These are phyloP conservation scores for Eledone cirrhosa DNA, from an alignment of 2,888 invertebrate species.

Conservation along the genomic window DNA sequence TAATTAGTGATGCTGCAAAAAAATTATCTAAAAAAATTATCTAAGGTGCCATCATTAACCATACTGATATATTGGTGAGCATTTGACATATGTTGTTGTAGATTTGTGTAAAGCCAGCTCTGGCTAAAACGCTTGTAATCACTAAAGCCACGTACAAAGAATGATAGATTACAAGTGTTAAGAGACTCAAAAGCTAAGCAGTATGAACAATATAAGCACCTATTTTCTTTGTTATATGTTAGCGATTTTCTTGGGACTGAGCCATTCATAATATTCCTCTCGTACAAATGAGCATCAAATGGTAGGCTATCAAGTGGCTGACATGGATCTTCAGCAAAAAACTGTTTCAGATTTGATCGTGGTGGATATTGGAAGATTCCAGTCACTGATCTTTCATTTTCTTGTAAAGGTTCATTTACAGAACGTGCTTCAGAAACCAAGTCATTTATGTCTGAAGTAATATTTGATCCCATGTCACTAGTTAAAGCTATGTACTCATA, in stretches of 20 bases:
- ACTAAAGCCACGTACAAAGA: constrained; percentile 23
- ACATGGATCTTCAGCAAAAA: no score
- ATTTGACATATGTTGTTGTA: not conserved
- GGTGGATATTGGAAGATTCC: no score
- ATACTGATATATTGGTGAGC: constrained; percentile 4
- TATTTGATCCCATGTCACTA: no score
- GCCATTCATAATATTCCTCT: constrained; percentile 9
- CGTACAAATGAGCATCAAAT: constrained; percentile 15
- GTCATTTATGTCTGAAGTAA: no score
- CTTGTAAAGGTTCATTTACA: no score
- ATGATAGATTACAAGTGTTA: constrained; percentile 10
- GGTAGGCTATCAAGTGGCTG: not conserved
- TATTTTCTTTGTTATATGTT: constrained; percentile 26
- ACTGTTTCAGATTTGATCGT: no score
- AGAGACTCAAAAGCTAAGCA: constrained; percentile 21
- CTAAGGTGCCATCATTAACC: constrained; percentile 1
- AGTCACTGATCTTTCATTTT: no score
- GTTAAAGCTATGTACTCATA: no score
- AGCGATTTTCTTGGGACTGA: constrained; percentile 4
- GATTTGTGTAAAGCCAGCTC: constrained; percentile 20
- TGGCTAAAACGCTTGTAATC: not conserved
- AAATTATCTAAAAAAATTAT: no score
- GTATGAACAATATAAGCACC: constrained; percentile 11
- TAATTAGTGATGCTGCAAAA: constrained; percentile 26
- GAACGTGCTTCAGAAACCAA: no score